phyloP scores from a whole-genome alignment of 2,113 vertebrate genomes.

The Falco punctatus region DNA sequence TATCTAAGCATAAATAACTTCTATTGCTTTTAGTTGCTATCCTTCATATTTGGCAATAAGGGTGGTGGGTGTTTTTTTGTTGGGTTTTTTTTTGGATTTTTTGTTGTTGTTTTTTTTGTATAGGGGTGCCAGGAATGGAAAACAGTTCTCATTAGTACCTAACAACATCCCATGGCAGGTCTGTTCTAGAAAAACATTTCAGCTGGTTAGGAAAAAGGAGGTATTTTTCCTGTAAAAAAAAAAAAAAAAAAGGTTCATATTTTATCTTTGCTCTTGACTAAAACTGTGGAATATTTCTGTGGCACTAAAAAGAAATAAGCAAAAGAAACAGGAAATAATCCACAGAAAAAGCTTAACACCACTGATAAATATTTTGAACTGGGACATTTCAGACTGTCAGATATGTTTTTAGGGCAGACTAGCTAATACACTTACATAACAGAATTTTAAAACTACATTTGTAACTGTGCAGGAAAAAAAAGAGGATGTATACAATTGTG shows the following conservation, averaged over 20 bases:
- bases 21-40: neutral
- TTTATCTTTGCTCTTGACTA: neutral
- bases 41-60: neutral
- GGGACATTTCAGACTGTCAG: neutral
- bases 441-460: slow-evolving; percentile 15
- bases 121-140: neutral
- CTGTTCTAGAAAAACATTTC: neutral
- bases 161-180: neutral
- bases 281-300: neutral
- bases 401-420: neutral
- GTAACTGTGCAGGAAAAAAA: neutral
- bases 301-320: neutral
- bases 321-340: neutral
- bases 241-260: neutral
- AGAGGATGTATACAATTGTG: neutral
- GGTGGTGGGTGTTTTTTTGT: too few relatives aligned
- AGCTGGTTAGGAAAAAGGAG: neutral
- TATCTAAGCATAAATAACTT: neutral
- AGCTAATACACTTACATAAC: neutral
- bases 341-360: neutral
- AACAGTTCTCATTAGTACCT: neutral
- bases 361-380: neutral
- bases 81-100: neutral
- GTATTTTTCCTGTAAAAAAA: neutral
- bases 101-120: neutral